Conservation (phyloP, 2,888 invertebrate species). For the Neoascia interrupta region DNA sequence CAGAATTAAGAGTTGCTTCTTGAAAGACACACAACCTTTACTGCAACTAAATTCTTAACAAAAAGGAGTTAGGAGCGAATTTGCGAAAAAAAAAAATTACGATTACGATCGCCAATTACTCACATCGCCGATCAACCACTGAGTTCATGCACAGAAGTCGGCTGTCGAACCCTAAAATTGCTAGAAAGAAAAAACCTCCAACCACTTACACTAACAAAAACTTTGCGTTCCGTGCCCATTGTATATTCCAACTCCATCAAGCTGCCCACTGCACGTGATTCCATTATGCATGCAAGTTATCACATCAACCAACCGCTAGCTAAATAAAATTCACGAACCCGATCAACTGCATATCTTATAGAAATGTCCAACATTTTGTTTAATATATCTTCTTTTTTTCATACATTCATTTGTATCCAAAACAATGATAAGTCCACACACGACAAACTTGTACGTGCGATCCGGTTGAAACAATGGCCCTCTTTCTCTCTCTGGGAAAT, state of each 20-base stretch:
- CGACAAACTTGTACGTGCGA: conserved; percentile 17
- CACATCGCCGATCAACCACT: not conserved
- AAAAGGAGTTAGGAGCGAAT: too few species aligned
- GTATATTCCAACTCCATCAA: not conserved
- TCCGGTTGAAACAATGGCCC: conserved; percentile 23
- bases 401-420: conserved; percentile 20
- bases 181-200: too few species aligned
- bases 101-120: too few species aligned
- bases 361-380: conserved; percentile 14
- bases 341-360: conserved; percentile 45
- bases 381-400: conserved; percentile 2
- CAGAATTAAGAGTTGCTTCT: too few species aligned
- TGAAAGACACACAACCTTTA: too few species aligned
- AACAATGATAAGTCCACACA: conserved; percentile 38
- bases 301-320: conserved; percentile 36
- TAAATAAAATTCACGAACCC: conserved; percentile 47
- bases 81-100: too few species aligned
- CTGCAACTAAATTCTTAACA: too few species aligned
- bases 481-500: conserved; percentile 33
- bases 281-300: conserved; percentile 57
- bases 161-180: conserved; percentile 35
- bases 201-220: too few species aligned
- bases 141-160: not conserved
- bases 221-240: not conserved
- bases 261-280: conserved; percentile 57